A percentile compares a stretch with the other conserved stretches of the same genome.
Evolutionary conservation across 92 coral and sea anemone species (phyloP).

Genomic region (Zoanthus sociatus): DNA sequence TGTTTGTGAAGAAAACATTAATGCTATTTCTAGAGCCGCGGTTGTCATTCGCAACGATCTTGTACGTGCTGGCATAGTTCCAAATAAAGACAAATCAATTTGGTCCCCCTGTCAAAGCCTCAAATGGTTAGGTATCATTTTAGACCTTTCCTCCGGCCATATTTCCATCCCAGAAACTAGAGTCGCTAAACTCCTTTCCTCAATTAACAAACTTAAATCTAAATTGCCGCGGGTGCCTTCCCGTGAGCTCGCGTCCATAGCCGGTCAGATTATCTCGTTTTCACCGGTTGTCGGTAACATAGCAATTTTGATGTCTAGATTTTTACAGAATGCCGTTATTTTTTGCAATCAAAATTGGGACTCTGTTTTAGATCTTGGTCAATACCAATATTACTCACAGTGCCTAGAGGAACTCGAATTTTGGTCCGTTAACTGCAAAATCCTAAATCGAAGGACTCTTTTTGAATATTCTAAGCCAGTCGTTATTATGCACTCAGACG

Average conservation of each 20-base stretch:
- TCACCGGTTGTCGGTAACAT: conserved; percentile 19
- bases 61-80: no score
- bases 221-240: no score
- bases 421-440: conserved; percentile 22
- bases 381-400: background rate
- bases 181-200: no score
- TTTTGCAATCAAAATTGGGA: conserved; percentile 6
- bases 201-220: no score
- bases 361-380: conserved; percentile 17
- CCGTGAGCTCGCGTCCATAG: background rate
- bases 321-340: background rate
- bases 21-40: no score
- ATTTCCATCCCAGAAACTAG: no score
- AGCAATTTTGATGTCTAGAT: conserved; percentile 8
- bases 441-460: conserved; percentile 5
- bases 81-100: no score
- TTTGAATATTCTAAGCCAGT: background rate
- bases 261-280: background rate
- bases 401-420: conserved; percentile 37
- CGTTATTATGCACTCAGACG: conserved; percentile 46
- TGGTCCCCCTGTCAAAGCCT: no score
- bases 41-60: no score
- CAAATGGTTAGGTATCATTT: no score
- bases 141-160: no score
- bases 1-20: no score